Evolutionary conservation across 92 coral and sea anemone genomes (phyloP), one percentile per base, ranked within the genome.

Genomic region (Porites cylindrica): DNA sequence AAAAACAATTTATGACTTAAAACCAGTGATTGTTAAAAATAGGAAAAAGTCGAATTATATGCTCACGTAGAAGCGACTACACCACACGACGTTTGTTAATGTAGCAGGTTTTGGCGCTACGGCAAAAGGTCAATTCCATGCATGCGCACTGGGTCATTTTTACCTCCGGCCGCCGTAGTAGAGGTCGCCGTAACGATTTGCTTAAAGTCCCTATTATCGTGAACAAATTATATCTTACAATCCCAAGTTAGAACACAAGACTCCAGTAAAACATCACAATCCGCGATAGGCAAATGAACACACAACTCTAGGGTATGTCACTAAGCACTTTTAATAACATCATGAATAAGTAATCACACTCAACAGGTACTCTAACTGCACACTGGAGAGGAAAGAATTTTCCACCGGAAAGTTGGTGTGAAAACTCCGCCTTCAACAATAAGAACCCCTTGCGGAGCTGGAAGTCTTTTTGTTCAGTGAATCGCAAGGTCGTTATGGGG

Each of bases 221-320:
- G 43, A 47, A 70, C 51, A 70, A 70, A 7, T 4, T 29, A 19
- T 32, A 68, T 10, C 12, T 11, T 21, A 5, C 13, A 47, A 23
- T 10, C 16, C 16, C 17, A 11, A 21, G 14, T 67, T 4, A 67
- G 10, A 67, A 67, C 18, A 21, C 6, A 1, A n/a, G 18, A 5
- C 47, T 38, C 7, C 47, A 20, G 16, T n/a, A 63, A n/a, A 50
- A 79, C 83, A 83, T 83, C 87, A 83, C 74, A 62, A 53, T 83
- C 87, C 72, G 10, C 81, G 64, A 73, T 83, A 53, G 87, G 87
- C 80, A 83, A 74, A 50, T 83, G 81, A 83, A 83, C 87, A 73
- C 87, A 83, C 51, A 63, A 14, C 7, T 11, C n/a, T 4, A 26
- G 54, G 59, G 26, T 60, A 81, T 65, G 87, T 74, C 87, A 83